A percentile compares a stretch with the other conserved stretches of the same genome.
Conservation (phyloP, 2,888 invertebrate genomes). For the Dioctria linearis region DNA sequence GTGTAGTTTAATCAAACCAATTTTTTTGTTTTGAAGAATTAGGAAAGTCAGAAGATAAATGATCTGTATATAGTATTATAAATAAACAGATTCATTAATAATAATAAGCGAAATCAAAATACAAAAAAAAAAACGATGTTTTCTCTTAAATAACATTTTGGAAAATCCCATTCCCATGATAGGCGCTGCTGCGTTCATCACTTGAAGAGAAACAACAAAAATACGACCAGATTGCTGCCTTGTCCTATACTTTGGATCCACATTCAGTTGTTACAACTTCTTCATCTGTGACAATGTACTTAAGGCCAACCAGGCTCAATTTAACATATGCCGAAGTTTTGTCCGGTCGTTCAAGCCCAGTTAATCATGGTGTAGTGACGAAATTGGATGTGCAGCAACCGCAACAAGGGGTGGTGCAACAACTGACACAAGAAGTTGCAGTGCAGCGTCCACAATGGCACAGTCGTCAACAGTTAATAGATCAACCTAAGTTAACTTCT, state of each 20-base stretch:
- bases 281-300: slow-evolving; percentile 72
- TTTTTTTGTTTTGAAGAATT: slow-evolving; percentile 10
- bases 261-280: slow-evolving; percentile 74
- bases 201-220: slow-evolving; percentile 79
- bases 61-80: slow-evolving; percentile 54
- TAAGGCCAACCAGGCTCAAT: slow-evolving; percentile 69
- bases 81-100: slow-evolving; percentile 42
- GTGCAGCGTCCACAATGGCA: slow-evolving; percentile 2
- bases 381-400: slow-evolving; percentile 59
- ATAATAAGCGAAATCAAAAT: slow-evolving; percentile 45
- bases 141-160: slow-evolving; percentile 61
- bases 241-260: slow-evolving; percentile 84
- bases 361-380: slow-evolving; percentile 62
- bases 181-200: slow-evolving; percentile 77
- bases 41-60: slow-evolving; percentile 19
- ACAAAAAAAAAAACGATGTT: slow-evolving; percentile 4
- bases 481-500: background rate
- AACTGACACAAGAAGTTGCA: background rate
- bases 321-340: slow-evolving; percentile 80
- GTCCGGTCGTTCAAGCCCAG: slow-evolving; percentile 74
- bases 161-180: slow-evolving; percentile 71
- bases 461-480: background rate
- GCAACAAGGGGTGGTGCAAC: slow-evolving; percentile 49
- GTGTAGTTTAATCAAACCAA: slow-evolving; percentile 9
- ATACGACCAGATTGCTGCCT: slow-evolving; percentile 80